Conservation (phyloP, 2,113 vertebrate genomes). For the Felis chaus region DNA sequence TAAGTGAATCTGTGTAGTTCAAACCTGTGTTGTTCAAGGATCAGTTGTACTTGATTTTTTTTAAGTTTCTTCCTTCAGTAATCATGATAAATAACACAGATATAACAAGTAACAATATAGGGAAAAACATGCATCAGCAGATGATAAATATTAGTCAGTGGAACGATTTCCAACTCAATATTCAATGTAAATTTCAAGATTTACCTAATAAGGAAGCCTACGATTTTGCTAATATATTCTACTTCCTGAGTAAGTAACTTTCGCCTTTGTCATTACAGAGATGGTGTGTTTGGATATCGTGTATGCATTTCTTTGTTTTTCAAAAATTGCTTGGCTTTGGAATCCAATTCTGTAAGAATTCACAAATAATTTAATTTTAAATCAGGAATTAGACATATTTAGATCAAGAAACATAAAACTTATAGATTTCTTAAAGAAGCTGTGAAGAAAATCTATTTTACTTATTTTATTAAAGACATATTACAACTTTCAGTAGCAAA, state of each 20-base stretch:
- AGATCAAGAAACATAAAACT: not conserved
- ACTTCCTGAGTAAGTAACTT: not conserved
- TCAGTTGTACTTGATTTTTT: not conserved
- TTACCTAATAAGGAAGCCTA: not conserved
- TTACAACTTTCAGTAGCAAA: not conserved
- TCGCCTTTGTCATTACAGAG: not conserved
- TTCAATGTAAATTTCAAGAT: not conserved
- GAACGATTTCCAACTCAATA: not conserved
- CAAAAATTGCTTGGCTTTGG: not conserved
- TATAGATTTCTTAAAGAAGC: not conserved
- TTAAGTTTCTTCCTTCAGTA: not conserved
- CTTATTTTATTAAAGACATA: not conserved
- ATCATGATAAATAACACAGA: not conserved
- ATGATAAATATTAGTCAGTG: not conserved
- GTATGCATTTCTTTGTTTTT: not conserved
- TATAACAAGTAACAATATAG: not conserved
- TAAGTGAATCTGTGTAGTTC: not conserved
- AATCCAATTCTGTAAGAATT: not conserved
- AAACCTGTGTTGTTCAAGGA: not conserved
- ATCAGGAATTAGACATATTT: not conserved
- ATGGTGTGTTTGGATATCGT: not conserved
- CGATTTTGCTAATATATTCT: not conserved
- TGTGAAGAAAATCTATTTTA: not conserved
- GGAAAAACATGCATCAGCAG: fast-evolving
- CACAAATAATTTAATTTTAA: not conserved